Evolutionary conservation across 2,888 invertebrate species (phyloP), one percentile per base, ranked within the genome.

Genomic region (Pyrrhia umbra): DNA sequence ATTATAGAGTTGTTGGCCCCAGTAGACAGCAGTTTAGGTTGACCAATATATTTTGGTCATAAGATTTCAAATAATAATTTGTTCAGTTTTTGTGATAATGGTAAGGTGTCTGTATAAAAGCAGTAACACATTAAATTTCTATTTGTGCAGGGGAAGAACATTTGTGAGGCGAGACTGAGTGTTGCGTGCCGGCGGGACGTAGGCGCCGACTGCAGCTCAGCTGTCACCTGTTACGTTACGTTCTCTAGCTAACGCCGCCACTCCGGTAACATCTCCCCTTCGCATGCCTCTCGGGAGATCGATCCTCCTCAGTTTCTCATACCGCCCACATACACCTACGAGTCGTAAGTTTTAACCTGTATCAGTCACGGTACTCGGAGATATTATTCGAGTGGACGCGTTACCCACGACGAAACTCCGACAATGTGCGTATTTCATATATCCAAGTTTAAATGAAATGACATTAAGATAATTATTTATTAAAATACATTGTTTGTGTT

Each of bases 141-240:
- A 80, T 95, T 95, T 50, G 15, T 95, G 8, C 95, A 98, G 98
- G 88, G 98, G 98, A 87, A 96, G 96, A 96, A 98, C 98, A 87
- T 98, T 98, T 91, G 96, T 97, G 87, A 96, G 98, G 92, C 97
- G 97, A 95, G 97, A 97, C 95, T 97, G 96, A 97, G 95, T 88
- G 92, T 90, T 82, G 82, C 92, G 94, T 81, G 90, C 89, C 90
- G 93, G 93, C 90, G 91, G 88, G 77, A 70, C 81, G 77, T 85
- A 87, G 87, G 80, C 89, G 87, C 86, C 86, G 82, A 46, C 42
- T 57, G n/a, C 51, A 58, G 60, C 54, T 56, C 51, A n/a, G 49
- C 62, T 54, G 68, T 25, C 40, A 56, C 30, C 62, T 40, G 71
- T 67, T 42, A 43, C 61, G 64, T 66, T 51, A 55, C 62, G 71